Evolutionary conservation across 2,113 vertebrate genomes (phyloP).

Genomic region (Poecile atricapillus): DNA sequence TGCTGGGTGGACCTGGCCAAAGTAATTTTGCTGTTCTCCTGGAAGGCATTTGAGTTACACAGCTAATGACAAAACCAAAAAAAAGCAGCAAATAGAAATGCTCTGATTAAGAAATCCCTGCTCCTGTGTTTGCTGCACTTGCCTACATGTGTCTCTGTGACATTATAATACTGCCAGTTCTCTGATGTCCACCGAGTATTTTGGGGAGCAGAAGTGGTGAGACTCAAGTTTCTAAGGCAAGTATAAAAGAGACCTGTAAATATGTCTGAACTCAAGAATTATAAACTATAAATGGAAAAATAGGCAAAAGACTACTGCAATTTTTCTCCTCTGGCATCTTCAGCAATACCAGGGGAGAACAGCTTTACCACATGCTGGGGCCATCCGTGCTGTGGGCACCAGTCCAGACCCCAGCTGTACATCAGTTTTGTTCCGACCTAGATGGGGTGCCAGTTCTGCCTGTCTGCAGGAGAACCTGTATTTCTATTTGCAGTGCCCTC

Average conservation of each 20-base stretch:
- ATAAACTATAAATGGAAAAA: background rate
- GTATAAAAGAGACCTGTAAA: background rate
- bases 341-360: background rate
- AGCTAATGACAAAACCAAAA: background rate
- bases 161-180: background rate
- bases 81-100: background rate
- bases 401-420: background rate
- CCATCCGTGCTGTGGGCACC: background rate
- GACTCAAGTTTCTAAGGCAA: background rate
- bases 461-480: background rate
- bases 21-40: rapidly evolving
- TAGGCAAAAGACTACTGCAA: background rate
- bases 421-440: background rate
- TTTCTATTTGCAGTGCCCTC: background rate
- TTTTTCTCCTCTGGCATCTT: background rate
- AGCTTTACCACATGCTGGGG: background rate
- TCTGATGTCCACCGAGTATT: background rate
- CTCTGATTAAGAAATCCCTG: background rate
- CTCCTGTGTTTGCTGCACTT: background rate
- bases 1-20: background rate
- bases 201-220: background rate
- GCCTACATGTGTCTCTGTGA: background rate
- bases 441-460: background rate
- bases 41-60: background rate
- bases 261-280: background rate